Evolutionary conservation across 2,797 vertebrate genomes (phyloP).

Genomic region (Scomberomorus guttatus): DNA sequence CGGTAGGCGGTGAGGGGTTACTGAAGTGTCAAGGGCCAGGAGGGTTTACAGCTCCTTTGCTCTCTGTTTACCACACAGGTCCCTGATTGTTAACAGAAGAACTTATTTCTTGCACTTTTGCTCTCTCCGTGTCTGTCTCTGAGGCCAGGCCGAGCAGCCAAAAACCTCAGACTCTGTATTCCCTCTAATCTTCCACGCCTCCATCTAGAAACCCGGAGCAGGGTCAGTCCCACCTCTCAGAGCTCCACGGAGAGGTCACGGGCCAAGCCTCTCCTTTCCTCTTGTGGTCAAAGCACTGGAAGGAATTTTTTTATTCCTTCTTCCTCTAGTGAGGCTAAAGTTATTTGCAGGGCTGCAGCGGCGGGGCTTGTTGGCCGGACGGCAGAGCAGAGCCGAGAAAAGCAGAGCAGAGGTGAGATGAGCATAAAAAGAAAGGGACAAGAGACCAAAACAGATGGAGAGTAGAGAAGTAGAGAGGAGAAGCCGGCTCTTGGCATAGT

Average conservation of each 20-base stretch:
- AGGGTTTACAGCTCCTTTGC: conserved; percentile 62
- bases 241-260: conserved; percentile 59
- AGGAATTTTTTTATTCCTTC: conserved; percentile 66
- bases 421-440: conserved; percentile 48
- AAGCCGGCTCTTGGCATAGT: conserved; percentile 69
- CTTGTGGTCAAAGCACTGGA: conserved; percentile 64
- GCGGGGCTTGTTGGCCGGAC: conserved; percentile 46
- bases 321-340: conserved; percentile 69
- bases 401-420: conserved; percentile 46
- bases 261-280: conserved; percentile 70
- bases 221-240: conserved; percentile 42
- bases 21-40: conserved; percentile 38
- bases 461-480: conserved; percentile 41
- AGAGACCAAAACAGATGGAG: conserved; percentile 69
- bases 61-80: conserved; percentile 63
- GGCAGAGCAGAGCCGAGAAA: conserved; percentile 22
- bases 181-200: conserved; percentile 47
- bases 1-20: conserved; percentile 53
- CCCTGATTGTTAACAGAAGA: conserved; percentile 60
- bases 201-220: conserved; percentile 47
- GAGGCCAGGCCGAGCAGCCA: conserved; percentile 10
- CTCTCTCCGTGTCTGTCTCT: conserved; percentile 21
- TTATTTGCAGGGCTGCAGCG: conserved; percentile 77
- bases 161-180: conserved; percentile 32
- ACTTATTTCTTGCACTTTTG: conserved; percentile 25